These are phyloP conservation scores for Macaria notata DNA, from an alignment of 2,888 invertebrate genomes.

Conservation along the genomic window DNA sequence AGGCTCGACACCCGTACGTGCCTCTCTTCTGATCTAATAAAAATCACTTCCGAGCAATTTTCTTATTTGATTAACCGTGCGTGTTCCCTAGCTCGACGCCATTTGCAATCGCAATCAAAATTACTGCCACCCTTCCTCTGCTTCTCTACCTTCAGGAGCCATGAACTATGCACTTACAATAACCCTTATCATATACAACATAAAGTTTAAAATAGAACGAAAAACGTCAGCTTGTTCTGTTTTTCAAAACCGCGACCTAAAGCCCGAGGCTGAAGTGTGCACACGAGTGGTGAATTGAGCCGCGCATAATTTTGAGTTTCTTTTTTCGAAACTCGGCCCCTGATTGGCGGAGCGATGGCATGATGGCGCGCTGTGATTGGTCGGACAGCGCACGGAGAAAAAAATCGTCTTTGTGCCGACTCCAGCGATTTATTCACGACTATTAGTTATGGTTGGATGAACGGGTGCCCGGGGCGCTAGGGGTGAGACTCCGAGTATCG, in stretches of 20 bases:
- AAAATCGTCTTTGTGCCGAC: conserved; percentile 68
- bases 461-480: conserved; percentile 49
- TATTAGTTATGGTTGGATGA: conserved; percentile 78
- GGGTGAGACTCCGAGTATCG: conserved; percentile 37
- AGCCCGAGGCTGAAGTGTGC: conserved; percentile 63
- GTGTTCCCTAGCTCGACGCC: conserved; percentile 59
- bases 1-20: too few species aligned
- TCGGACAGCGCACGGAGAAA: conserved; percentile 52
- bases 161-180: conserved; percentile 4
- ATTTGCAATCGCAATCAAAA: conserved; percentile 75
- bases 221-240: conserved; percentile 34
- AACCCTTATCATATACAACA: conserved; percentile 30
- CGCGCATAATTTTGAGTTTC: conserved; percentile 72
- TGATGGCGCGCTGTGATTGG: conserved; percentile 58
- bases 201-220: conserved; percentile 45
- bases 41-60: conserved; percentile 49
- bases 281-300: conserved; percentile 61
- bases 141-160: conserved; percentile 29
- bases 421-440: conserved; percentile 74
- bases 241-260: conserved; percentile 59
- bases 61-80: conserved; percentile 65
- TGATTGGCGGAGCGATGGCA: conserved; percentile 64
- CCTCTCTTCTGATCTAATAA: conserved; percentile 33
- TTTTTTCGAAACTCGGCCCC: conserved; percentile 54
- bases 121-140: conserved; percentile 51